A percentile compares a stretch with the other conserved stretches of the same genome.
Evolutionary conservation across 1,140 invertebrate genomes (phyloP).

Genomic region (Diploscapter pachys): DNA sequence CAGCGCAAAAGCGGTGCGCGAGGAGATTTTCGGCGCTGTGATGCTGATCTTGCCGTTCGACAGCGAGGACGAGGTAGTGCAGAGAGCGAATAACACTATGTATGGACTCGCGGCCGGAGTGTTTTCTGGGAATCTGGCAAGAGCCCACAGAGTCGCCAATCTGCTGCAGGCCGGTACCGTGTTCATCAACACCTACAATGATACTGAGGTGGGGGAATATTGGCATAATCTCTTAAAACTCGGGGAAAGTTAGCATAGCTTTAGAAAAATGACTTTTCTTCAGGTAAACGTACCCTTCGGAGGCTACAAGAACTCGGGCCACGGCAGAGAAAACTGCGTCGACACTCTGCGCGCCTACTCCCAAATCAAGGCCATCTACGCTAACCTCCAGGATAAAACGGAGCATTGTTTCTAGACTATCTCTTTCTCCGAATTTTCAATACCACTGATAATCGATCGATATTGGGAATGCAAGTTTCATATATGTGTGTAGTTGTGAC

Average conservation of each 20-base stretch:
- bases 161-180: slow-evolving; percentile 64
- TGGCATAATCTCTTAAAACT: not conserved
- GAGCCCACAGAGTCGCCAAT: slow-evolving; percentile 58
- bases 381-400: slow-evolving; percentile 41
- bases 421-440: no score
- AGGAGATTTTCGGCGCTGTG: slow-evolving; percentile 67
- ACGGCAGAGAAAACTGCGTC: slow-evolving; percentile 63
- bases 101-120: slow-evolving; percentile 65
- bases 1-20: slow-evolving; percentile 64
- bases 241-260: no score
- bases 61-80: slow-evolving; percentile 64
- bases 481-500: no score
- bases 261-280: not conserved
- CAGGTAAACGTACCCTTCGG: slow-evolving; percentile 48
- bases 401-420: slow-evolving; percentile 37
- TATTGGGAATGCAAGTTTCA: no score
- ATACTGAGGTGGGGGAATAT: slow-evolving; percentile 39
- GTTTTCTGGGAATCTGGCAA: slow-evolving; percentile 48
- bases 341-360: slow-evolving; percentile 64
- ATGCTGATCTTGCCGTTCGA: slow-evolving; percentile 64
- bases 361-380: slow-evolving; percentile 63
- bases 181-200: slow-evolving; percentile 61
- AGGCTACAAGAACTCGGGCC: slow-evolving; percentile 52
- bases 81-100: slow-evolving; percentile 64
- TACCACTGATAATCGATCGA: no score